Conservation (phyloP, 2,888 invertebrate species). For the Ditylenchus weischeri region DNA sequence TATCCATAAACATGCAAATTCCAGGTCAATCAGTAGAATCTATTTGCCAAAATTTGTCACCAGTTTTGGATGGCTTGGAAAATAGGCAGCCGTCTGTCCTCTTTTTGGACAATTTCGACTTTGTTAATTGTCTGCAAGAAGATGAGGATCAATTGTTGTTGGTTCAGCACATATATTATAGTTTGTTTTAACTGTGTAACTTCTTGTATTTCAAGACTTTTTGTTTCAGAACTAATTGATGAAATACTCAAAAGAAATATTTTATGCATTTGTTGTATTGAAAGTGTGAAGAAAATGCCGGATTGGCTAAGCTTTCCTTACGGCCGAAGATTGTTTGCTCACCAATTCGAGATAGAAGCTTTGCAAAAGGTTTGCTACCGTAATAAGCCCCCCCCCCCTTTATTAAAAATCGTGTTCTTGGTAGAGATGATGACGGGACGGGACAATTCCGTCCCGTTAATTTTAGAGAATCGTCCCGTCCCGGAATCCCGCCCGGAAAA, state of each 20-base stretch:
- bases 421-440: too few relatives aligned
- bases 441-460: too few relatives aligned
- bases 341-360: not conserved
- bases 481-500: too few relatives aligned
- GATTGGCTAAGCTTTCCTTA: not conserved
- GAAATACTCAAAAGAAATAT: not conserved
- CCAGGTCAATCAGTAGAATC: conserved; percentile 33
- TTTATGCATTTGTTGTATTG: not conserved
- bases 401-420: too few relatives aligned
- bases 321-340: conserved; percentile 1
- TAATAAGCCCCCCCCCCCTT: too few relatives aligned
- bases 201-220: too few relatives aligned
- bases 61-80: conserved; percentile 29
- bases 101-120: conserved; percentile 45
- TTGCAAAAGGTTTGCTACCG: conserved; percentile 3
- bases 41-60: conserved; percentile 38
- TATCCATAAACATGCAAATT: too few relatives aligned
- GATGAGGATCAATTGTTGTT: conserved; percentile 35
- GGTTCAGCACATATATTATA: not conserved
- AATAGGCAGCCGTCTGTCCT: conserved; percentile 38
- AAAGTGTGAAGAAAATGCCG: not conserved
- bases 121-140: conserved; percentile 34
- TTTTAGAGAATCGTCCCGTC: too few relatives aligned
- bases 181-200: not conserved
- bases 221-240: conserved; percentile 5